Base-by-base conservation (phyloP, 2,797 vertebrate genomes). In the Tapirus indicus region DNA sequence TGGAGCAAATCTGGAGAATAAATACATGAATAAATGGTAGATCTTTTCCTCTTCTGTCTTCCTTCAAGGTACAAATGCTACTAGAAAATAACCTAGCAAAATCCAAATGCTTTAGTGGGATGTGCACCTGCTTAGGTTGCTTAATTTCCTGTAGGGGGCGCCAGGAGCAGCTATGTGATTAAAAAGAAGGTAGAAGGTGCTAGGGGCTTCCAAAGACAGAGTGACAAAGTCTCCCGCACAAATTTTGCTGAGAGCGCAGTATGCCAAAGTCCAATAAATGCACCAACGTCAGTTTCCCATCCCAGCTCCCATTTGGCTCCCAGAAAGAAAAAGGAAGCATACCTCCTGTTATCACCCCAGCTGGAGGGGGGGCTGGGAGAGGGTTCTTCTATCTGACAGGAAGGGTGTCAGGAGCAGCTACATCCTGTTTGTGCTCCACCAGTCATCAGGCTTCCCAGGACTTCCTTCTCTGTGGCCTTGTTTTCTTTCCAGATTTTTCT, bases 361-460 rank as follows among this genome's bases (percentile, higher is more conserved):
- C 96, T 97, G 96, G 95, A 94, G 91, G 47, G 87, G 97, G 95
- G 97, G 95, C 97, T 52, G 35, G 88, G 80, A 90, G 69, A 66
- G 80, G 89, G 54, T 17, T 69, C 95, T 90, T 90, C 95, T 97
- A 72, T 95, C 93, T 88, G 41, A 95, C 98, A 99, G 99, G 99
- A 99, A 99, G 99, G 98, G 99, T 99, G 99, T 99, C 98, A 97
- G 98, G 97, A 98, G 98, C 97, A 98, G 98, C 98, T 97, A 97
- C 98, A 99, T 99, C 99, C 99, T 99, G 99, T 99, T 99, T 99
- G 98, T 98, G 96, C 88, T 97, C 95, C 64, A 94, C 96, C 95
- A 94, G 97, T 97, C 97, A 98, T 93, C 23, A 2, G 13, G 32
- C 72, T 89, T 95, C 79, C 86, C 96, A 97, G 98, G 97, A 97